Conservation (phyloP, 2,888 invertebrate genomes). For the Choreutis nemorana region DNA sequence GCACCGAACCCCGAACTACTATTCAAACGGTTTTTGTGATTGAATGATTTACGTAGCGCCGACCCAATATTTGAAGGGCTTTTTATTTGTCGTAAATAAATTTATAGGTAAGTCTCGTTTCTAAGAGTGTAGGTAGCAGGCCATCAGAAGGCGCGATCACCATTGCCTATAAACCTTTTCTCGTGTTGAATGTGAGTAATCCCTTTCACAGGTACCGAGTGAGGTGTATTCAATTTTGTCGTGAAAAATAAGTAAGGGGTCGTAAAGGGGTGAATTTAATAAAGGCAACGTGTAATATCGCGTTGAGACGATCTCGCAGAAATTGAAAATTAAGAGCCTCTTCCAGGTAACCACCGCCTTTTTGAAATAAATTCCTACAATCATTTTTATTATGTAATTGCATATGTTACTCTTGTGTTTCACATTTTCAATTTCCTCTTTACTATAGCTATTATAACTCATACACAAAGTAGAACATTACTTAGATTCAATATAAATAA, state of each 20-base stretch:
- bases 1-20: not conserved
- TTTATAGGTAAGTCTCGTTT: conserved; percentile 38
- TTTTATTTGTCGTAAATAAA: conserved; percentile 58
- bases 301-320: conserved; percentile 28
- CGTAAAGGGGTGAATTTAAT: conserved; percentile 40
- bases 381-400: no score
- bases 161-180: conserved; percentile 45
- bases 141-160: conserved; percentile 27
- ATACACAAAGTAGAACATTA: no score
- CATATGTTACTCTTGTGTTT: no score
- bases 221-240: conserved; percentile 52
- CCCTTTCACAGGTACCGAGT: conserved; percentile 21
- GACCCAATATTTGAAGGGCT: conserved; percentile 27
- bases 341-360: conserved; percentile 16
- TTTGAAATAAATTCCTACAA: not conserved
- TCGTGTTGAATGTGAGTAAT: conserved; percentile 47
- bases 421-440: no score
- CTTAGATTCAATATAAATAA: no score
- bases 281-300: conserved; percentile 35
- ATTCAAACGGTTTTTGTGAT: conserved; percentile 25
- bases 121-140: conserved; percentile 24
- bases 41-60: conserved; percentile 45
- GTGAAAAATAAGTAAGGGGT: conserved; percentile 35
- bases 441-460: no score
- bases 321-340: conserved; percentile 46